These are phyloP conservation scores for Spisula subtruncata DNA, from an alignment of 2,888 invertebrate genomes.

Conservation along the genomic window DNA sequence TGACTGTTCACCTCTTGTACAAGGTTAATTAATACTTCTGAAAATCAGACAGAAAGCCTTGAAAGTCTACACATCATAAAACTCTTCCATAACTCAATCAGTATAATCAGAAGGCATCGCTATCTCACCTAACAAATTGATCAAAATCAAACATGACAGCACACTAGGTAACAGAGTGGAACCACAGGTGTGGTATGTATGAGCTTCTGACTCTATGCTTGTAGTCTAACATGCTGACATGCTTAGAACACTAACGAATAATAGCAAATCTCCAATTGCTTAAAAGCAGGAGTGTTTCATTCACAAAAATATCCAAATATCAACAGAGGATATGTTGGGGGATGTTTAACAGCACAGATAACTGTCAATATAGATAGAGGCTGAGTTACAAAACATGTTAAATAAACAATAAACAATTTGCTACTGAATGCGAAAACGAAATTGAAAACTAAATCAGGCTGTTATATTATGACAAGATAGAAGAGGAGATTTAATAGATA, in stretches of 20 bases:
- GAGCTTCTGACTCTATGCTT: neutral
- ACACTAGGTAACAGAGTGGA: neutral
- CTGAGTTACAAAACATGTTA: neutral
- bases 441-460: neutral
- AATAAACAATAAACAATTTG: neutral
- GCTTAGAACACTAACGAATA: no score
- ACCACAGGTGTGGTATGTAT: neutral
- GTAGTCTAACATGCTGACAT: no score
- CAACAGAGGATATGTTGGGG: no score
- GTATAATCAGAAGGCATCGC: neutral
- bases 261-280: no score
- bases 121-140: neutral
- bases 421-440: neutral
- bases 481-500: neutral
- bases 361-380: neutral
- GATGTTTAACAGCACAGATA: no score
- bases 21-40: no score
- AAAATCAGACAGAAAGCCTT: no score
- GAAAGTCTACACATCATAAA: no score
- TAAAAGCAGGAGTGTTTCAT: no score
- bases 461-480: neutral
- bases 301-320: no score
- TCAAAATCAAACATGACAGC: neutral
- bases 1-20: no score
- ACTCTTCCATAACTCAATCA: neutral